A percentile compares a stretch with the other conserved stretches of the same genome.
These are phyloP conservation scores for Epinephelus cyanopodus DNA, from an alignment of 2,113 vertebrate species.

Conservation along the genomic window DNA sequence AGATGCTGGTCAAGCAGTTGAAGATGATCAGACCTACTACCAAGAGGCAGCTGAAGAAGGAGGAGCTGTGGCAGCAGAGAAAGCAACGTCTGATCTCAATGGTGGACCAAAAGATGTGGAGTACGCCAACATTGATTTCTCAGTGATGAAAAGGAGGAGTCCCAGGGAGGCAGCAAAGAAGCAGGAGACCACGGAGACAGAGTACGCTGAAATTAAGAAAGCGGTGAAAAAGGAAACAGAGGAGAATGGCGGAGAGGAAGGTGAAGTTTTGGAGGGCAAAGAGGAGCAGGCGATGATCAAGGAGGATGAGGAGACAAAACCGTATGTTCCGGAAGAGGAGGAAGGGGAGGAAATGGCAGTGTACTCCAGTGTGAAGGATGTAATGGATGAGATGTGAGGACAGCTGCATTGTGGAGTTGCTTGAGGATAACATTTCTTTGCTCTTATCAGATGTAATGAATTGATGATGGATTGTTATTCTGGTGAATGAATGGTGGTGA, in stretches of 20 bases:
- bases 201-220: constrained; percentile 77
- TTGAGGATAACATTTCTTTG: background rate
- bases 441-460: background rate
- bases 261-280: background rate
- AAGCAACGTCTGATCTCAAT: background rate
- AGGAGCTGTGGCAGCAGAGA: constrained; percentile 4
- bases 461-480: background rate
- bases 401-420: background rate
- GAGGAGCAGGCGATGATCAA: constrained; percentile 24
- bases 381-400: constrained; percentile 35
- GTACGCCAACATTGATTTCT: constrained; percentile 79
- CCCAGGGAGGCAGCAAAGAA: background rate
- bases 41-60: constrained; percentile 1
- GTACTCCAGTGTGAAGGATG: constrained; percentile 60
- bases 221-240: background rate
- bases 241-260: background rate
- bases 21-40: constrained; percentile 32
- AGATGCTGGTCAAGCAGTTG: constrained; percentile 4
- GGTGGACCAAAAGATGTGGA: constrained; percentile 45
- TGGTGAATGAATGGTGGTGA: accelerated
- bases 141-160: constrained; percentile 54
- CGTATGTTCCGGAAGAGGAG: constrained; percentile 8
- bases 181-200: constrained; percentile 41
- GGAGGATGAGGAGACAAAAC: constrained; percentile 6
- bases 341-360: constrained; percentile 21